Evolutionary conservation across 2,888 invertebrate species (phyloP), one percentile per base, ranked within the genome.

Genomic region (Thecocarcelia acutangulata): DNA sequence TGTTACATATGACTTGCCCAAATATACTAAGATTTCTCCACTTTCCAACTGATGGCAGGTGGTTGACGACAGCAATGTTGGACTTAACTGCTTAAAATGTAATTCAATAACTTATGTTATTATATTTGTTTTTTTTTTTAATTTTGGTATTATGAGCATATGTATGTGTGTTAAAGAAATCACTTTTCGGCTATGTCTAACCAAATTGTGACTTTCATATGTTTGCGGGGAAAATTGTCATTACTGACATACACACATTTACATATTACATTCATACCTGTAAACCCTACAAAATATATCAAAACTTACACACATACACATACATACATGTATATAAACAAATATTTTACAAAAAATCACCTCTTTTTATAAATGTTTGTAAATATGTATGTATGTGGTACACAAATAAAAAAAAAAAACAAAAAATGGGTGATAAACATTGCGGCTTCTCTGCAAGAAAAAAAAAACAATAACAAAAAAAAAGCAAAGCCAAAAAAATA

Each of bases 21-120:
- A 93, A 91, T 99, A 98, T 82, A 99, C 96, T 86, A 97, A 93
- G 88, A 99, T 98, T 85, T 97, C 95, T 77, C 99, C 98, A 85
- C 97, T 96, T 85, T 97, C 97, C 82, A 97, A 92, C 91, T 98
- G 98, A 92, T 98, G 98, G 91, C 98, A 98, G 4, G 98, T 98
- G 91, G n/a, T n/a, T n/a, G n/a, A n/a, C n/a, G n/a, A n/a, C n/a
- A n/a, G n/a, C n/a, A n/a, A n/a, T n/a, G n/a, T n/a, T n/a, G n/a
- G n/a, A n/a, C n/a, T n/a, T n/a, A n/a, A n/a, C n/a, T n/a, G n/a
- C n/a, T n/a, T n/a, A n/a, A n/a, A n/a, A n/a, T n/a, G n/a, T n/a
- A n/a, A n/a, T n/a, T n/a, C n/a, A n/a, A n/a, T n/a, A n/a, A n/a
- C n/a, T n/a, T n/a, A n/a, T n/a, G n/a, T n/a, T n/a, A n/a, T n/a